These are phyloP conservation scores for Hemaris fuciformis DNA, from an alignment of 2,888 invertebrate genomes.

Conservation along the genomic window DNA sequence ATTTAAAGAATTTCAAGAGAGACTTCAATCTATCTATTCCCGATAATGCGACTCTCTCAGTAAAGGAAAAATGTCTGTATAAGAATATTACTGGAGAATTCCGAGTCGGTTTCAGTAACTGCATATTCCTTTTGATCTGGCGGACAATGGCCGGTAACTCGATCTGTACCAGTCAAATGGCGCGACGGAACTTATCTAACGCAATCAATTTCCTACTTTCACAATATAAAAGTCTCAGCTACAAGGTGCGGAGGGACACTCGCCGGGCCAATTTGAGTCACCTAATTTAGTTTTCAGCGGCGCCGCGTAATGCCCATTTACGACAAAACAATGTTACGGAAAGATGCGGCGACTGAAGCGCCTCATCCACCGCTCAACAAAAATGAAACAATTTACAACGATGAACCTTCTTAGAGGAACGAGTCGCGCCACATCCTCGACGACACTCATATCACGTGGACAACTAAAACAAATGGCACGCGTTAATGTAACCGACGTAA, in stretches of 20 bases:
- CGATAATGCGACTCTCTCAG: constrained; percentile 22
- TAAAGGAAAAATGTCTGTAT: constrained; percentile 34
- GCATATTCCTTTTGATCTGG: constrained; percentile 30
- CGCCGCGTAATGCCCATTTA: constrained; percentile 24
- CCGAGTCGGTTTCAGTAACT: constrained; percentile 12
- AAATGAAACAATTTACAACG: constrained; percentile 38
- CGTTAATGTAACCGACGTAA: neutral
- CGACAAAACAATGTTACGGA: constrained; percentile 19
- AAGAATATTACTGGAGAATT: constrained; percentile 24
- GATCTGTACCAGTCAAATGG: constrained; percentile 26
- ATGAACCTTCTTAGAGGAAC: constrained; percentile 30
- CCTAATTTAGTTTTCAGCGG: constrained; percentile 1
- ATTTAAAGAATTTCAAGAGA: neutral
- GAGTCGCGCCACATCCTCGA: constrained; percentile 22
- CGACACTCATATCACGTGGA: neutral
- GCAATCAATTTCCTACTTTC: constrained; percentile 26
- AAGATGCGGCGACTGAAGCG: neutral
- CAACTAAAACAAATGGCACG: neutral
- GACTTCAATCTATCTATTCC: constrained; percentile 10
- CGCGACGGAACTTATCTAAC: constrained; percentile 26
- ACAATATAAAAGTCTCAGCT: constrained; percentile 19
- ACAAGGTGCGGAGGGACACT: neutral
- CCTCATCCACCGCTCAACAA: constrained; percentile 27
- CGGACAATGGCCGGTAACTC: constrained; percentile 39
- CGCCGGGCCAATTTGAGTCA: neutral